Evolutionary conservation across 2,797 vertebrate genomes (phyloP), one percentile per base, ranked within the genome.

Genomic region (Glossophaga mutica): DNA sequence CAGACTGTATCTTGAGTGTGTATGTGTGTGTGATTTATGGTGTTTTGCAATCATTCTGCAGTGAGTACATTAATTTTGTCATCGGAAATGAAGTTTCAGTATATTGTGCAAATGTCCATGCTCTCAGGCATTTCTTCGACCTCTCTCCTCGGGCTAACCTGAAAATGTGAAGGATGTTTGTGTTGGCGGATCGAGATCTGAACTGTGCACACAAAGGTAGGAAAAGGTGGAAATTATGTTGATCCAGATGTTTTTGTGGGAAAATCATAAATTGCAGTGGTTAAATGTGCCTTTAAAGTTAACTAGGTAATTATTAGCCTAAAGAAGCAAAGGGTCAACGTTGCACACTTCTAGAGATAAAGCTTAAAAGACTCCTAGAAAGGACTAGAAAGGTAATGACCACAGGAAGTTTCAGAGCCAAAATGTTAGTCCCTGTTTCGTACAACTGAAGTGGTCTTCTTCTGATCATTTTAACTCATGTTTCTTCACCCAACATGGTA

Each of bases 221-320:
- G 98, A 98, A 98, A 97, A 97, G 96, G 97, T 97, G 94, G 98
- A 98, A 98, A 98, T 96, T 91, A 96, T 96, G 97, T 52, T 67
- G 74, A 94, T 84, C 52, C 81, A 94, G 97, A 71, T 74, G 50
- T 46, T 48, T 97, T 98, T 98, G 94, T 98, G 97, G 94, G 95
- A 98, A 98, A 98, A 34, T 6, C 39, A 98, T 97, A 97, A 97
- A 89, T 48, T 96, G 93, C 96, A 94, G 97, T 96, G 68, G 74
- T 78, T 89, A 98, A 73, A 97, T 67, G n/a, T 42, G 86, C 87
- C 88, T 98, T 98, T 97, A 97, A 97, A 98, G 94, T 71, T 96
- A 96, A 98, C 96, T 95, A 95, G 91, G 96, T 95, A 94, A 97
- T 96, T 92, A 96, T 82, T 95, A 98, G 94, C 70, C 87, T 97